phyloP scores from a whole-genome alignment of 2,888 invertebrate species.

The Caenorhabditis afra region DNA sequence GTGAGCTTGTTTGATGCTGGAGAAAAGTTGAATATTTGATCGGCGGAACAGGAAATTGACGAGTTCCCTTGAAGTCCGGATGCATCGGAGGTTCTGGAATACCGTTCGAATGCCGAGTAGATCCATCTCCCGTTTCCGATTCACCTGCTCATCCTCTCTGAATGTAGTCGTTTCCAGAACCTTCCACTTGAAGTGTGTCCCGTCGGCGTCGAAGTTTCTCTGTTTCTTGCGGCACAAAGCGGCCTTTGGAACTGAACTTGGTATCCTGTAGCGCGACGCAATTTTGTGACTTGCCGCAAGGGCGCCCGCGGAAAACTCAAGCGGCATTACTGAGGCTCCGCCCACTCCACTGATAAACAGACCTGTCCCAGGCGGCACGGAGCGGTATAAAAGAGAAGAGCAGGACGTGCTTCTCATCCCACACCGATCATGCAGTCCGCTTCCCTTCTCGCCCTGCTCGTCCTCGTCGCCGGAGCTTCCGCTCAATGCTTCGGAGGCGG shows the following conservation, averaged over 20 bases:
- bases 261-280: constrained; percentile 38
- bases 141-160: no score
- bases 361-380: constrained; percentile 40
- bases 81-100: no score
- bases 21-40: no score
- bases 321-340: constrained; percentile 38
- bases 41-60: no score
- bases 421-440: constrained; percentile 32
- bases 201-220: no score
- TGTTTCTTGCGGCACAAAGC: neutral
- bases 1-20: no score
- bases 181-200: no score
- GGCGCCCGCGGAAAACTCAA: constrained; percentile 43
- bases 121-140: no score
- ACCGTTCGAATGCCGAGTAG: no score
- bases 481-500: constrained; percentile 52
- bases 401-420: constrained; percentile 10
- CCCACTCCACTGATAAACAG: constrained; percentile 48
- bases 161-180: no score
- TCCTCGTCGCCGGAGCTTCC: constrained; percentile 44
- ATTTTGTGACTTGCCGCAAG: constrained; percentile 39
- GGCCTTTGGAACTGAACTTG: constrained; percentile 38
- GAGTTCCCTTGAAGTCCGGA: no score
- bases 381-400: constrained; percentile 31
- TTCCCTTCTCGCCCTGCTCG: constrained; percentile 32